Evolutionary conservation across 2,888 invertebrate species (phyloP), one percentile per base, ranked within the genome.

Genomic region (Crossocerus cetratus): DNA sequence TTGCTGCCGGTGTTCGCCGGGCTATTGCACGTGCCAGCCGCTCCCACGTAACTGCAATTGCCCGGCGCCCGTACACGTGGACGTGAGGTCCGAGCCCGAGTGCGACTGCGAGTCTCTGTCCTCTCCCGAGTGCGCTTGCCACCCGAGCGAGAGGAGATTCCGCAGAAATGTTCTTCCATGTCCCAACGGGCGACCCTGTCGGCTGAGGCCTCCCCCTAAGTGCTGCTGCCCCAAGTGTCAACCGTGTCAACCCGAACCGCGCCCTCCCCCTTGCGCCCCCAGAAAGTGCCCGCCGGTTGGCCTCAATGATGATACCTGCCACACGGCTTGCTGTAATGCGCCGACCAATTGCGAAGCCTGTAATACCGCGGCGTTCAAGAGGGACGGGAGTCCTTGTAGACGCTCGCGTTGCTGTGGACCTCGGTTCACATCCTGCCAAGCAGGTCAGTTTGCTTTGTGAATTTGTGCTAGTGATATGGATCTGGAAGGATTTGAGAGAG

Each of bases 41-140:
- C 77, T 82, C 71, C 80, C 83, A 1, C 77, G 86, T 14, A 78
- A 45, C 20, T 87, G 87, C 72, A 85, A 85, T 43, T 86, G 87
- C 63, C 85, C 86, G 13, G 84, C 83, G 13, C 86, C 87, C 3
- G 70, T 86, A 3, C 84, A 83, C 16, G 77, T 86, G 2, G 84
- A 86, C 44, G 86, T 74, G 0, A 78, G 80, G 4, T 78, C 85
- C 0, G 72, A 78, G 1, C 74, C 60, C 32, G 86, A 84, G 21
- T 86, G 86, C 42, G 72, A 80, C 11, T 87, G 86, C 67, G 83
- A 86, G 3, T 85, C 82, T 66, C 80, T 83, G 1, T 83, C 83
- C 2, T 76, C 82, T 0, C 81, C 86, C 1, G 86, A 86, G 63
- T 86, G 86, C 69, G 78, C 84, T 14, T 86, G 85, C 73, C 81